phyloP scores from a whole-genome alignment of 2,113 vertebrate species.

The Hiodon tergisus region DNA sequence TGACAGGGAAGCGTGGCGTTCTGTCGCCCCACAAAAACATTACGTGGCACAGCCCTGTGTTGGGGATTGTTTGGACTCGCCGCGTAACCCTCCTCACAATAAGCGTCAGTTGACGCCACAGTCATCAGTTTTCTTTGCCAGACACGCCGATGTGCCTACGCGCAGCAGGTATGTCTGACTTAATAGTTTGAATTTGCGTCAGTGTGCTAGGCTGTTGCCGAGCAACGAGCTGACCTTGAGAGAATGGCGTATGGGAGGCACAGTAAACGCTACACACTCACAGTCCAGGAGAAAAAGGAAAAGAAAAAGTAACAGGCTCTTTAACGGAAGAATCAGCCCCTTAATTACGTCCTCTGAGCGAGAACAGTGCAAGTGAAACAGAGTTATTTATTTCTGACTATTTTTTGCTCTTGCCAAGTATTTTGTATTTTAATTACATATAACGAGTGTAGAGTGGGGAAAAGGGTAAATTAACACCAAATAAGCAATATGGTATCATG shows the following conservation, averaged over 20 bases:
- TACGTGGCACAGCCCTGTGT: background rate
- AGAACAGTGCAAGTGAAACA: background rate
- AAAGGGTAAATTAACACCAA: too few relatives aligned
- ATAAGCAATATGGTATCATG: too few relatives aligned
- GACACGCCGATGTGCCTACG: slow-evolving; percentile 2
- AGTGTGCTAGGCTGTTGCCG: slow-evolving; percentile 9
- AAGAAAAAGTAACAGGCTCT: background rate
- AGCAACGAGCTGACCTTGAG: slow-evolving; percentile 21
- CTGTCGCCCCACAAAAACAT: background rate
- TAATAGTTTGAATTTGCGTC: slow-evolving; percentile 17
- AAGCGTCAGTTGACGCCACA: slow-evolving; percentile 13
- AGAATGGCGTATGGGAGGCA: background rate
- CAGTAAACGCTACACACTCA: background rate
- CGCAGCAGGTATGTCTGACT: slow-evolving; percentile 7
- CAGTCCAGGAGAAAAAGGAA: background rate
- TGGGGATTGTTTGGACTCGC: background rate
- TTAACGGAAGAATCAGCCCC: background rate
- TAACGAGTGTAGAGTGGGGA: too few relatives aligned
- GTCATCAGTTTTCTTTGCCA: slow-evolving; percentile 4
- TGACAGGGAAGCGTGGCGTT: background rate
- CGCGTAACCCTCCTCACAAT: slow-evolving; percentile 12
- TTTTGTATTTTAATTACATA: too few relatives aligned
- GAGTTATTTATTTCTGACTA: too few relatives aligned
- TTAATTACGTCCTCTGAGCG: background rate
- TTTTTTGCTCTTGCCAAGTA: too few relatives aligned